Evolutionary conservation across 2,797 vertebrate species (phyloP), one percentile per base, ranked within the genome.

Genomic region (Rhynchotus rufescens): DNA sequence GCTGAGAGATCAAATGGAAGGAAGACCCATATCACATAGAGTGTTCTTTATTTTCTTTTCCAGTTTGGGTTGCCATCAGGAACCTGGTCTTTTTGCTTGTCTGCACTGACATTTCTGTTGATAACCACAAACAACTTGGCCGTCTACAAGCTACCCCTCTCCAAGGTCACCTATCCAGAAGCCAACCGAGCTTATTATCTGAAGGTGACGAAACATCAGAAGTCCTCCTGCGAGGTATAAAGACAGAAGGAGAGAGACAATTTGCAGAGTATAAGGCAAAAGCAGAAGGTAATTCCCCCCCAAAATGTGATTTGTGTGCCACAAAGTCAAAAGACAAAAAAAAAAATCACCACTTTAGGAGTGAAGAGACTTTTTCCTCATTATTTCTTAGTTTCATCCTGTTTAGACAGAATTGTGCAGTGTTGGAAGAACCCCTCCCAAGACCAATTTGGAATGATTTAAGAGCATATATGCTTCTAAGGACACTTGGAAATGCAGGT

Each of bases 31-130:
- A 16, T 34, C 44, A 49, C 89, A 81, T 1, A 34, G 1, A 16
- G 15, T 30, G 1, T 67, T 67, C 69, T 91, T 7, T 60, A 1
- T 60, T 95, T 62, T 73, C n/a, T 40, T 65, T 86, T 87, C 59
- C 97, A 99, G 99, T 98, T 99, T 77, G 99, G 99, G 10, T 86
- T 99, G 76, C 98, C 99, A 15, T 93, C 98, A 16, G 99, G 98
- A 89, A 99, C 99, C 14, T 99, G 99, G 99, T 97, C 99, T 36
- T 99, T 99, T 94, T 99, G 99, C 86, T 96, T 99, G 54, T 98
- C 99, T 8, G 98, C 99, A 0, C 97, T 99, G 60, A 98, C 98
- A 9, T 99, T 99, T 95, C 98, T 99, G 82, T 98, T 98, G n/a
- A 92, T 99, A 91, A 99, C 97, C 3, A 99, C 98, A 5, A 98